Evolutionary conservation across 2,888 invertebrate genomes (phyloP).

Genomic region (Agrypnus murinus): DNA sequence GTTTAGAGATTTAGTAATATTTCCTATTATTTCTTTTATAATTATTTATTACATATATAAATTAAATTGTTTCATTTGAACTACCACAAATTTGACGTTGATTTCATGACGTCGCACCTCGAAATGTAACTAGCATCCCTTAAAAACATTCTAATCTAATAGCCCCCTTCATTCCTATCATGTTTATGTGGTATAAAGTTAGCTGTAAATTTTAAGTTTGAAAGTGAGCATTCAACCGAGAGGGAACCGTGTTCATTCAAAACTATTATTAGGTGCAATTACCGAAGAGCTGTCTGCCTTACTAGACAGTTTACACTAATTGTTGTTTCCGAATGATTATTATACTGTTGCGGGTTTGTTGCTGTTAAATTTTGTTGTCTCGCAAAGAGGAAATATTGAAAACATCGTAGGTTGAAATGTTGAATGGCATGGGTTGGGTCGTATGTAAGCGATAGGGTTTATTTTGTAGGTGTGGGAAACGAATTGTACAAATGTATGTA

Average conservation of each 20-base stretch:
- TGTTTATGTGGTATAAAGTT: conserved; percentile 10
- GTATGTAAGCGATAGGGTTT: conserved; percentile 29
- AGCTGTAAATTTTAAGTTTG: conserved; percentile 31
- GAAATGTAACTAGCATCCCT: no score
- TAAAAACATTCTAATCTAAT: no score
- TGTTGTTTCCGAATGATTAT: conserved; percentile 55
- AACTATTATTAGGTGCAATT: conserved; percentile 54
- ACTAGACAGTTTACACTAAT: conserved; percentile 52
- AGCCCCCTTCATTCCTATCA: background rate
- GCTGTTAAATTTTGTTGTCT: conserved; percentile 44
- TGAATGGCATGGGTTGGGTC: conserved; percentile 41
- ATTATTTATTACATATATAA: no score
- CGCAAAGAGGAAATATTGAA: conserved; percentile 33
- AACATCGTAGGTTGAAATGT: conserved; percentile 33
- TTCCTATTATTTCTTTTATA: no score
- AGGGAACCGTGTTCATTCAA: conserved; percentile 29
- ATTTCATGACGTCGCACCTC: no score
- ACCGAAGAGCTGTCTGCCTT: conserved; percentile 49
- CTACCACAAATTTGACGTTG: no score
- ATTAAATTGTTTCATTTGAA: no score
- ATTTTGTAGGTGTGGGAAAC: conserved; percentile 46
- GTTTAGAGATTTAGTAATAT: no score
- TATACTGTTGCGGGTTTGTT: conserved; percentile 49
- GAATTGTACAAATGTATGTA: background rate
- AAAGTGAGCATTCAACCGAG: conserved; percentile 41